Base-by-base conservation (phyloP, 2,888 invertebrate genomes). In the Cabera pusaria region DNA sequence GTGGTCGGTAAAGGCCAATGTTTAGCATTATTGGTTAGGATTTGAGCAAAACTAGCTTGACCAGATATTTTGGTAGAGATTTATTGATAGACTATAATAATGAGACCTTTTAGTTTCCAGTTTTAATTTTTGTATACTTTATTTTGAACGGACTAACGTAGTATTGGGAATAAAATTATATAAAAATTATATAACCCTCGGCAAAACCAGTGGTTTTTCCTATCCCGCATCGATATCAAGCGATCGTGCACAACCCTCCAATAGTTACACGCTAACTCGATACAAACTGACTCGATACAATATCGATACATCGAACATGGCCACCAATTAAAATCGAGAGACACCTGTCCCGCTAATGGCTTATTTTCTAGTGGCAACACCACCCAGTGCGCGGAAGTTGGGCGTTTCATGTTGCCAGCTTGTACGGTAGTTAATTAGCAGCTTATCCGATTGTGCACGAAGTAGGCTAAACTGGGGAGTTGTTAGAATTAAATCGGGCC, bases 301-400 rank as follows among this genome's bases (percentile, higher is more conserved):
- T 22, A 44, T 42, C 42, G 52, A 49, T 52, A 44, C 39, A 22
- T 16, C 6, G 29, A 44, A 52, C 57, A 53, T 33, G 49, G 26
- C 35, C 41, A 43, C 57, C 55, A 58, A 58, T 58, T 58, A 58
- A 58, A 53, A 47, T 41, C 47, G 51, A 49, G 45, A 52, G 52
- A 52, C 55, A 52, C 55, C 52, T 56, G 52, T 56, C 55, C 34
- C 26, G 42, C 43, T 49, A 49, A 54, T 52, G 42, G 54, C 52
- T 56, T 52, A 53, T 49, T 56, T 54, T 34, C 40, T 17, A 32
- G 18, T 37, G 31, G 47, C 28, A 49, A 44, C 52, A 49, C 53
- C 53, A 53, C 56, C 55, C 53, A 48, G 36, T 35, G 28, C 41
- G 50, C 50, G 55, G 50, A 55, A 52, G 52, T 31, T 36, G 37